These are phyloP conservation scores for Ophiothrix spiculata DNA, from an alignment of 35 echinoderm and acorn worm genomes.

Conservation along the genomic window DNA sequence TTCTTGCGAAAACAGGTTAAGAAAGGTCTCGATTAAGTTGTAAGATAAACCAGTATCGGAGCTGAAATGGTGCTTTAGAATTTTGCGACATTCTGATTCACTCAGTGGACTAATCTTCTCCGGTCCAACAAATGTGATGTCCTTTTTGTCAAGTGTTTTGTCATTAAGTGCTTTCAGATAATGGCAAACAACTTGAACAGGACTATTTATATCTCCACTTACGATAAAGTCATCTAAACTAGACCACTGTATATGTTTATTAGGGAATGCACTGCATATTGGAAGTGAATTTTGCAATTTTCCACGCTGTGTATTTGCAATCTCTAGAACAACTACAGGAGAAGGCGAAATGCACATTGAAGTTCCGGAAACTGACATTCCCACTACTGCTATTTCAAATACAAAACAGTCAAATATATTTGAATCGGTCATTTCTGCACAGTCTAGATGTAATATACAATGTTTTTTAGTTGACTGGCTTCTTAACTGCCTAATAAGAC, in stretches of 20 bases:
- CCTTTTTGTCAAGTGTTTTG: constrained; percentile 12
- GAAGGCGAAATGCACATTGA: background rate
- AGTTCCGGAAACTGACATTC: constrained; percentile 28
- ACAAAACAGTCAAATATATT: constrained; percentile 22
- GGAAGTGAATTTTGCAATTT: constrained; percentile 4
- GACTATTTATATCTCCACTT: constrained; percentile 27
- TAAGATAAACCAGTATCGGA: background rate
- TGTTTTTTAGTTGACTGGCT: background rate
- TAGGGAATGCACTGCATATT: constrained; percentile 18
- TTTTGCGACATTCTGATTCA: background rate
- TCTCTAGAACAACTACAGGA: background rate
- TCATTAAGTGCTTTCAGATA: constrained; percentile 32
- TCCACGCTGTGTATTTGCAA: constrained; percentile 30
- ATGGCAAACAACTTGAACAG: constrained; percentile 36
- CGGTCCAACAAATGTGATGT: background rate
- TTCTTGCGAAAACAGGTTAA: constrained; percentile 15
- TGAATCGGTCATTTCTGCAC: background rate
- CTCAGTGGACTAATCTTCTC: background rate
- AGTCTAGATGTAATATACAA: constrained; percentile 18
- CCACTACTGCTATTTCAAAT: constrained; percentile 31
- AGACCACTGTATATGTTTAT: constrained; percentile 6
- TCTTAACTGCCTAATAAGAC: constrained; percentile 3
- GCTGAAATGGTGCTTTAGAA: background rate
- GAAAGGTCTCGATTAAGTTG: constrained; percentile 24
- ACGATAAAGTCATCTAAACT: constrained; percentile 8